Conservation (phyloP, 2,113 vertebrate species). For the Perognathus longimembris region DNA sequence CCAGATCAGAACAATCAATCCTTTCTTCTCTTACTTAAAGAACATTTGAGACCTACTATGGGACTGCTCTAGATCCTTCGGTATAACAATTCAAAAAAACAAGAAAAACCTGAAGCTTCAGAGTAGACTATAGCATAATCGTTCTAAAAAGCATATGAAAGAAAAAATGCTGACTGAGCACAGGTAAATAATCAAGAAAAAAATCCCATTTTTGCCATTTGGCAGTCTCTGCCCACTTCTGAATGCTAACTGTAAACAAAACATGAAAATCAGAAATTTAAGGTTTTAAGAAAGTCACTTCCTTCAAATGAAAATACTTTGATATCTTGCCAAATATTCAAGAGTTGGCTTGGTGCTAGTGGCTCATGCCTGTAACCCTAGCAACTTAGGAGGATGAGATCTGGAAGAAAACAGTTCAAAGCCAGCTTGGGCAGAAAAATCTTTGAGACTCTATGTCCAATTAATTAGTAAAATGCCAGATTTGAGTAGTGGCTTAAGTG, state of each 20-base stretch:
- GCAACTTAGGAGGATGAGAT: too few species aligned
- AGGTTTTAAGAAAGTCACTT: conserved; percentile 16
- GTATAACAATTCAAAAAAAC: neutral
- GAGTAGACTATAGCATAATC: neutral
- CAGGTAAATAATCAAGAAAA: conserved; percentile 23
- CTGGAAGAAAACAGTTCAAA: too few species aligned
- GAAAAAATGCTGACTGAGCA: neutral
- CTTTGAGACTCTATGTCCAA: too few species aligned
- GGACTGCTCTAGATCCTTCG: neutral
- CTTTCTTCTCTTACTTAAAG: conserved; percentile 23
- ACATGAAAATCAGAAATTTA: neutral
- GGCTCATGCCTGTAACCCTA: too few species aligned
- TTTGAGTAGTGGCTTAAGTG: too few species aligned
- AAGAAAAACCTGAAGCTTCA: neutral
- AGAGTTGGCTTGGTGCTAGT: neutral
- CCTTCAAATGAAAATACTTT: conserved; percentile 33
- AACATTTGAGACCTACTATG: neutral
- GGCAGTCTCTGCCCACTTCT: neutral
- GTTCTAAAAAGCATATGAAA: neutral
- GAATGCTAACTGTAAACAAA: conserved; percentile 45
- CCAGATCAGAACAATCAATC: neutral
- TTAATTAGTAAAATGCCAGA: too few species aligned
- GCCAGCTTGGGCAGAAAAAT: too few species aligned
- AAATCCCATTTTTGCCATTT: neutral
- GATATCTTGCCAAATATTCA: too few species aligned